Conservation (phyloP, 2,888 invertebrate genomes). For the Drosophila ezoana region DNA sequence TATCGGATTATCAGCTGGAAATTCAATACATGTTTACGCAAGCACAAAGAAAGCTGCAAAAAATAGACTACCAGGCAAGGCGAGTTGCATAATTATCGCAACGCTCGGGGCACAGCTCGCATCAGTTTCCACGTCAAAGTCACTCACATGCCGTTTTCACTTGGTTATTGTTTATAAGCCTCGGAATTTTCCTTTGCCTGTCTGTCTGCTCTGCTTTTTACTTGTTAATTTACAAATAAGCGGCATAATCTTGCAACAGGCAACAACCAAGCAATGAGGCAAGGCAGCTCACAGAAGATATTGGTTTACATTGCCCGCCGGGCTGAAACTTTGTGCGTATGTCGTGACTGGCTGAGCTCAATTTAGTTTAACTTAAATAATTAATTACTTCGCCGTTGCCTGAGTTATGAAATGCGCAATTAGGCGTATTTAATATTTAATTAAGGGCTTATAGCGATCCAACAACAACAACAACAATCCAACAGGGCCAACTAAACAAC, state of each 20-base stretch:
- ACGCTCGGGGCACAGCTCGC: constrained; percentile 25
- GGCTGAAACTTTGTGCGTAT: constrained; percentile 43
- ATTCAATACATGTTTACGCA: constrained; percentile 27
- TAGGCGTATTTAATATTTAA: constrained; percentile 80
- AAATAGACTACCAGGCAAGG: not conserved
- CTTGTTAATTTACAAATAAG: constrained; percentile 11
- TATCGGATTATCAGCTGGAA: constrained; percentile 25
- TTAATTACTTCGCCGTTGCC: constrained; percentile 76
- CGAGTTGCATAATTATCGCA: constrained; percentile 43
- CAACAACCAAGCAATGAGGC: not conserved
- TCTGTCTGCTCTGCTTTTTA: not conserved
- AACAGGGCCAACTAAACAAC: constrained; percentile 22
- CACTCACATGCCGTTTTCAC: constrained; percentile 15
- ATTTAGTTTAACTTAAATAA: constrained; percentile 79
- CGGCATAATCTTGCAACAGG: constrained; percentile 8
- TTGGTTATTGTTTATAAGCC: not conserved
- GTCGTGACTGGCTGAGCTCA: constrained; percentile 66
- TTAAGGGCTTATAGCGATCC: constrained; percentile 70
- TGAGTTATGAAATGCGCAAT: constrained; percentile 81
- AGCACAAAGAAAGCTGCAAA: constrained; percentile 4
- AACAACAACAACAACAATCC: constrained; percentile 22
- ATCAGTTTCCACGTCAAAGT: constrained; percentile 48
- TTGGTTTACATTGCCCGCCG: constrained; percentile 42
- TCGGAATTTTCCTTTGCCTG: constrained; percentile 12
- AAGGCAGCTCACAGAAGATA: constrained; percentile 6